Evolutionary conservation across 2,888 invertebrate species (phyloP).

Genomic region (Dendrolimus pini): DNA sequence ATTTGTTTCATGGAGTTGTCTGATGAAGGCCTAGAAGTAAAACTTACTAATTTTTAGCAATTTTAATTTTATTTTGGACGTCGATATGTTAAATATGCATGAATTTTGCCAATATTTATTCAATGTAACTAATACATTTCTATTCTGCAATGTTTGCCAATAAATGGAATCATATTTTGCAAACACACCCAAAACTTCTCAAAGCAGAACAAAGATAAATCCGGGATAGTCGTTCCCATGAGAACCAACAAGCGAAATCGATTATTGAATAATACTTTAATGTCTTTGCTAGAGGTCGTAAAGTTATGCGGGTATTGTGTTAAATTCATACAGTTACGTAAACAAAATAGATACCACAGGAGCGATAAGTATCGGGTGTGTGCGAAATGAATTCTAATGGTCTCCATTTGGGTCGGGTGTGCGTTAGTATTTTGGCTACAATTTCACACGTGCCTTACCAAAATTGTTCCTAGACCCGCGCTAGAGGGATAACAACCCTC

Average conservation of each 20-base stretch:
- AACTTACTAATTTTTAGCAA: too few relatives aligned
- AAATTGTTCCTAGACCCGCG: slow-evolving; percentile 31
- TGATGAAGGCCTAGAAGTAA: too few relatives aligned
- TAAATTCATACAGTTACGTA: slow-evolving; percentile 26
- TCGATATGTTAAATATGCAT: too few relatives aligned
- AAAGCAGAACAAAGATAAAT: slow-evolving; percentile 17
- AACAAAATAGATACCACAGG: slow-evolving; percentile 27
- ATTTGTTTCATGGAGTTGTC: too few relatives aligned
- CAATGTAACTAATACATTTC: too few relatives aligned
- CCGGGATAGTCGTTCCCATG: slow-evolving; percentile 3
- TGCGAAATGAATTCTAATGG: slow-evolving; percentile 44
- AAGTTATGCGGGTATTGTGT: slow-evolving; percentile 19
- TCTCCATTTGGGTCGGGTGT: slow-evolving; percentile 22
- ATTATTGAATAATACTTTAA: slow-evolving; percentile 23
- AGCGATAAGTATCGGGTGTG: slow-evolving; percentile 32
- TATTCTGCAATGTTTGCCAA: too few relatives aligned
- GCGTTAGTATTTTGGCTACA: slow-evolving; percentile 21
- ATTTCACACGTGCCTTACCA: slow-evolving; percentile 29
- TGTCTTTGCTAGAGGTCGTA: slow-evolving; percentile 12
- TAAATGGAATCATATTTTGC: neutral
- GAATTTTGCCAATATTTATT: too few relatives aligned
- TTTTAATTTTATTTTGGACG: too few relatives aligned
- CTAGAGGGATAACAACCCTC: slow-evolving; percentile 28
- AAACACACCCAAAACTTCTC: slow-evolving; percentile 1
- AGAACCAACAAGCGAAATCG: slow-evolving; percentile 5